phyloP scores from a whole-genome alignment of 2,888 invertebrate genomes.

The Erannis defoliaria region DNA sequence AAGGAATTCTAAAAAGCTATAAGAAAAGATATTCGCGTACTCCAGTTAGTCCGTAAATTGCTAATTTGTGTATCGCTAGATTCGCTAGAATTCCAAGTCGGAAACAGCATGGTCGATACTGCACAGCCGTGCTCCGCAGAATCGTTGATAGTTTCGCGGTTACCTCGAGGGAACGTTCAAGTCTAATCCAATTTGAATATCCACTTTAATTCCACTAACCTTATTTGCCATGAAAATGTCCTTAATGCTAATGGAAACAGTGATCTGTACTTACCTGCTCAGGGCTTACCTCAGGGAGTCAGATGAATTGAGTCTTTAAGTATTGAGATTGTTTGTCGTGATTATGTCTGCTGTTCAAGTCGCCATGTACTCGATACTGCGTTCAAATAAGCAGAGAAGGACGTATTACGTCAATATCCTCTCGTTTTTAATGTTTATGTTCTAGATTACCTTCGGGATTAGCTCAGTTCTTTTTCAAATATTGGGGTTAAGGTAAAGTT shows the following conservation, averaged over 20 bases:
- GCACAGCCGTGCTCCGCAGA: constrained; percentile 42
- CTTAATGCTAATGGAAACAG: constrained; percentile 59
- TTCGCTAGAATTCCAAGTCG: constrained; percentile 27
- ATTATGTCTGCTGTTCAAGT: constrained; percentile 25
- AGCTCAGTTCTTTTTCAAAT: neutral
- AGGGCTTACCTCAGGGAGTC: constrained; percentile 51
- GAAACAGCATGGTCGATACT: constrained; percentile 42
- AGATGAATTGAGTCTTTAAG: constrained; percentile 53
- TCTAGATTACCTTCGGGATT: constrained; percentile 30
- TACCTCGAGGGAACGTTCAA: constrained; percentile 43
- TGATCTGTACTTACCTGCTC: constrained; percentile 51
- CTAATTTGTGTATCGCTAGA: constrained; percentile 37
- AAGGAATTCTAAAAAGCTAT: too few relatives aligned
- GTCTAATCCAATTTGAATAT: constrained; percentile 56
- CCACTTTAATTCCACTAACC: constrained; percentile 59
- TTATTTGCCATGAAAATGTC: constrained; percentile 57
- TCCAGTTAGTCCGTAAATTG: neutral
- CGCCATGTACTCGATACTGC: constrained; percentile 1
- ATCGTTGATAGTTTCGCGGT: constrained; percentile 46
- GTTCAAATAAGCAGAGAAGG: constrained; percentile 19
- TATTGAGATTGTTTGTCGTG: constrained; percentile 27
- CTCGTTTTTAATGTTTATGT: constrained; percentile 19
- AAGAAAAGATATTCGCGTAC: too few relatives aligned
- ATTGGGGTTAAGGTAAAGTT: constrained; percentile 27
- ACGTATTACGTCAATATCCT: constrained; percentile 19